Evolutionary conservation across 1,140 invertebrate genomes (phyloP), one percentile per base, ranked within the genome.

Genomic region (Aphelenchoides fujianensis): DNA sequence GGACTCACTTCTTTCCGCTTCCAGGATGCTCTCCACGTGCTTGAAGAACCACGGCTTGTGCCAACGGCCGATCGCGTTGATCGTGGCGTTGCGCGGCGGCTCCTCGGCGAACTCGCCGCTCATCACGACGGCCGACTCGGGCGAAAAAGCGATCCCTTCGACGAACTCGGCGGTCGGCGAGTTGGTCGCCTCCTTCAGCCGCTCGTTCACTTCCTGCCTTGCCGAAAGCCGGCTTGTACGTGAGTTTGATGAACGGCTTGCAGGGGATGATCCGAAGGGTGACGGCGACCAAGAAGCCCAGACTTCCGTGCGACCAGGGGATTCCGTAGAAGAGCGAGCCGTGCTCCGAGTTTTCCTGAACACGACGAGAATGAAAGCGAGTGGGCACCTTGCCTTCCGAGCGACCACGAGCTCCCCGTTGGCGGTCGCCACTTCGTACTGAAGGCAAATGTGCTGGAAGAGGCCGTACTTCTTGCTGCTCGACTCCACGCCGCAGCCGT

Each of bases 31-130:
- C 76, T 90, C 86, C 0, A 92, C 91, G 84, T 92, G 91, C 55
- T 88, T 89, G 86, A 90, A 93, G 85, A 92, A 92, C 91, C 91
- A 92, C 3, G 91, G 90, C 72, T 92, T 91, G 83, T 91, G 89
- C 89, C 90, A 93, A 30, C 86, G 85, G 0, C 91, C 90, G 70
- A 92, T 91, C 3, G 85, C 80, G 79, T 92, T 92, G 0, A 92
- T 80, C 32, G 62, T 48, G 63, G 69, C 82, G 80, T 91, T 90
- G 86, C 89, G 90, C 23, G 88, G 88, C 32, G 80, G 73, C 61
- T 89, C 89, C 52, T 87, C 85, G 2, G 85, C 80, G 67, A 91
- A 89, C 67, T 89, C 88, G 37, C 89, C 91, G 0, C 88, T 89
- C 91, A 93, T 92, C 16, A 93, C 84, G 0, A 92, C 91, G 30